These are phyloP conservation scores for Prunella himalayana DNA, from an alignment of 2,113 vertebrate species.

Conservation along the genomic window DNA sequence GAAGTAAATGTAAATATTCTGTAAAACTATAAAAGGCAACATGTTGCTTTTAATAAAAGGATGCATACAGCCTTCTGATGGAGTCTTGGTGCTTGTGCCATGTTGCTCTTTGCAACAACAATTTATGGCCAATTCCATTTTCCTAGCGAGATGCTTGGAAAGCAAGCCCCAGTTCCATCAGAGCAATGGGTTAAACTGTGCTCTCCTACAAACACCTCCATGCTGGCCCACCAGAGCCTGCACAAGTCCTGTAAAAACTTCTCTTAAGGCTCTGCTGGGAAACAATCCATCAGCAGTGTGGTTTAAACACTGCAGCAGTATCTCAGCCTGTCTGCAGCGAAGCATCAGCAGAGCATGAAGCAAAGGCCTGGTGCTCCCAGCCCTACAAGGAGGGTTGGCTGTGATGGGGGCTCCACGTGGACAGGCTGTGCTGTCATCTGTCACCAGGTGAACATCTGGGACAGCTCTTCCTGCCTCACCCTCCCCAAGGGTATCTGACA, in stretches of 20 bases:
- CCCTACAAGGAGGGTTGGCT: rapidly evolving
- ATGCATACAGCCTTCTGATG: too few relatives aligned
- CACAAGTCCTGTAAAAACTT: neutral
- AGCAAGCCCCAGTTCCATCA: neutral
- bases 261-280: neutral
- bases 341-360: neutral
- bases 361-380: neutral
- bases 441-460: neutral
- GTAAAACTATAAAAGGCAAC: too few relatives aligned
- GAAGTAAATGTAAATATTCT: too few relatives aligned
- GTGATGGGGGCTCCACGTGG: neutral
- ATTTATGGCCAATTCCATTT: neutral
- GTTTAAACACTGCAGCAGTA: neutral
- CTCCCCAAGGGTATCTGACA: rapidly evolving
- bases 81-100: too few relatives aligned
- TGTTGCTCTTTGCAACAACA: too few relatives aligned
- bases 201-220: neutral
- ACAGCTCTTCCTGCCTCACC: neutral
- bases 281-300: neutral
- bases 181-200: neutral
- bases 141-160: neutral
- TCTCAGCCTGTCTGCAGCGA: neutral
- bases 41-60: too few relatives aligned
- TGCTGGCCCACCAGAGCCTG: neutral
- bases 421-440: neutral